Conservation (phyloP, 2,113 vertebrate genomes). For the Nycticebus coucang region DNA sequence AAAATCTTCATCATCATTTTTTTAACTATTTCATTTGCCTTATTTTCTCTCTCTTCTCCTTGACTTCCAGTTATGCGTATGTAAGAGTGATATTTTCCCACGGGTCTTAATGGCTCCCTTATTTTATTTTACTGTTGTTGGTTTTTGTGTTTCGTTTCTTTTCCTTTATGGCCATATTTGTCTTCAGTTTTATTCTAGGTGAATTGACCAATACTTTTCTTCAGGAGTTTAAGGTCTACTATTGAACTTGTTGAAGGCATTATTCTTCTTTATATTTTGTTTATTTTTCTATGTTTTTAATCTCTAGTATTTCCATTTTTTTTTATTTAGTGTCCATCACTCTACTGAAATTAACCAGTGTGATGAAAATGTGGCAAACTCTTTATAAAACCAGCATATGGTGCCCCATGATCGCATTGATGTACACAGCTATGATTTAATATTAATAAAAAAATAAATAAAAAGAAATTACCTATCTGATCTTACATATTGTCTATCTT, state of each 20-base stretch:
- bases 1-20: background rate
- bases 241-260: background rate
- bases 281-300: background rate
- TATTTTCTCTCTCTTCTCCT: background rate
- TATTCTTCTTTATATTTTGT: background rate
- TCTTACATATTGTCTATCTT: background rate
- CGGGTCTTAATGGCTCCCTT: background rate
- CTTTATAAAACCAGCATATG: no score
- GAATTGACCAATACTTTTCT: background rate
- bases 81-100: background rate
- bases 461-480: background rate
- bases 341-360: background rate
- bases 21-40: background rate
- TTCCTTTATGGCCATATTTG: background rate
- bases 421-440: no score
- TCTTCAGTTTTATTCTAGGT: background rate
- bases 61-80: background rate
- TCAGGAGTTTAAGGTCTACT: background rate
- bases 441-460: no score
- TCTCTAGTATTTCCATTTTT: background rate
- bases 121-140: background rate
- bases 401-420: no score
- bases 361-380: no score
- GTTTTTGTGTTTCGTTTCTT: background rate
- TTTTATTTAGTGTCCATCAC: background rate